Evolutionary conservation across 1,140 invertebrate genomes (phyloP), one percentile per base, ranked within the genome.

Genomic region (Paralvinella palmiformis): DNA sequence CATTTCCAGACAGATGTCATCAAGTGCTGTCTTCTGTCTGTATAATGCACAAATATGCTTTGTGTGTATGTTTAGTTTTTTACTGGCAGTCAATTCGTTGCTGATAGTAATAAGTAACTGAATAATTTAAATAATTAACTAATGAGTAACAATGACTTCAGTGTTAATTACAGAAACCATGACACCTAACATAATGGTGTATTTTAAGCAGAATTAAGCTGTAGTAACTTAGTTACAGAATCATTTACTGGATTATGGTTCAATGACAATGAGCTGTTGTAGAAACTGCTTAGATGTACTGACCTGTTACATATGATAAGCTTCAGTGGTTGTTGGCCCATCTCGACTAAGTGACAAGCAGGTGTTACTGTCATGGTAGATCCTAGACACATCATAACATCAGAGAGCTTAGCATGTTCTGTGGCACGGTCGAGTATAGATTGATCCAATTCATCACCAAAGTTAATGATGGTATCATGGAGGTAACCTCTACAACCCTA

Each of bases 361-460:
- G 75, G 75, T 13, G 71, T 72, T 2, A 87, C 85, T 70, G 83
- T 85, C 13, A 88, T 74, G 70, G 86, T 86, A 45, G 89, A 91
- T 59, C 94, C 94, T 56, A 96, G 83, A 80, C 92, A 96, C n/a
- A 97, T 81, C 77, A 97, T 94, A 1, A 94, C 87, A 77, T 96
- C 93, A 60, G 91, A 90, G 72, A 89, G 86, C 58, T 88, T 22
- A 2, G 72, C 69, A 31, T 72, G 35, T n/a, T 50, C 24, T 31
- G 17, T 33, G 3, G 62, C 58, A 4, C 24, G 29, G 6, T 20
- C n/a, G 4, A 59, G 31, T 13, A 37, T 27, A 5, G n/a, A 3
- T 17, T 22, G 13, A 15, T 62, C 58, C 7, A 59, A 20, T 13
- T 20, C 22, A 36, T 60, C 58, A 6, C 58, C 58, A 37, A 77